Base-by-base conservation (phyloP, 2,888 invertebrate genomes). In the Macrosiphum euphorbiae region DNA sequence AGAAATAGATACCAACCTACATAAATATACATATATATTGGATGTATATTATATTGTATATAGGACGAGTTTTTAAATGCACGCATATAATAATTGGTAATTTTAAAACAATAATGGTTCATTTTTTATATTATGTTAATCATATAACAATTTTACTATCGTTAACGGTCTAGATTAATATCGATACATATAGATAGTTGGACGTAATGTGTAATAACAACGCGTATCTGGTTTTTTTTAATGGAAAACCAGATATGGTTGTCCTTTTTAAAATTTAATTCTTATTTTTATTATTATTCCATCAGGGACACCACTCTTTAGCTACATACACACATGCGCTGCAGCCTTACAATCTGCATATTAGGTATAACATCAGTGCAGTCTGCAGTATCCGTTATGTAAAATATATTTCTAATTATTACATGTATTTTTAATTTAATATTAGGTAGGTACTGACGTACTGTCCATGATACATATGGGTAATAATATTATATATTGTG, bases 161-260 rank as follows among this genome's bases (percentile, higher is more conserved):
- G 78, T n/a, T 28, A 41, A 90, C 44, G 44, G 44, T 4, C 44
- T 7, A 44, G 35, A 50, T 90, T 50, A 90, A 47, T n/a, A 90
- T 67, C n/a, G n/a, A 47, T 61, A 5, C 28, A 58, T 58, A 41
- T 20, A 55, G 5, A 58, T 90, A 26, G 8, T 35, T n/a, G 52
- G 28, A n/a, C n/a, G 28, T 44, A 35, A 47, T 86, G 16, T 35
- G 50, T 52, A 26, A 67, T 78, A 35, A 52, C 41, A 90, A 52
- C 52, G 7, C 78, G 41, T 78, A 52, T 52, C 78, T 67, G 47
- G 78, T 50, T 88, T 88, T 88, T 87, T 87, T 88, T 50, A 50
- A 20, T n/a, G 24, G 47, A n/a, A 90, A 61, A 47, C 61, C n/a
- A 67, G 61, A n/a, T 47, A 44, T 47, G 24, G 90, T 35, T 90